Evolutionary conservation across 2,113 vertebrate genomes (phyloP), one percentile per base, ranked within the genome.

Genomic region (Bufo bufo): DNA sequence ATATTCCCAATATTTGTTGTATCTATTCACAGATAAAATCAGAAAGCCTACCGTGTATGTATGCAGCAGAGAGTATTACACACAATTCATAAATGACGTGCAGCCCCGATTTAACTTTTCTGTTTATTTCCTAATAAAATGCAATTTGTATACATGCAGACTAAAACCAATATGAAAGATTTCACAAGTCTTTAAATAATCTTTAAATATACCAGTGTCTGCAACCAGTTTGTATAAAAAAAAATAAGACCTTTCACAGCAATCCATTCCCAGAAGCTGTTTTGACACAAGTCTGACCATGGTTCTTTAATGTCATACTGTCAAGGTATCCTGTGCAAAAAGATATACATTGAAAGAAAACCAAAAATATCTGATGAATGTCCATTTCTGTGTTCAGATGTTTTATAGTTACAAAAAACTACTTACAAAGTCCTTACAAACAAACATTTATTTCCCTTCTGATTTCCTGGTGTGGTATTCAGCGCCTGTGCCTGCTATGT

Each of bases 121-220:
- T 93, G 94, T 95, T 96, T 96, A 96, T 95, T 96, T 95, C 92
- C 93, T 96, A 93, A 97, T 98, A 98, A 97, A 99, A 99, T 97
- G 97, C 94, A 94, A 93, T 95, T 93, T 91, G 95, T 94, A 96
- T 94, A 97, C 96, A 95, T 98, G 98, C 97, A 98, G 97, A 99
- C 97, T 97, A 96, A 97, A 98, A 97, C 97, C 97, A 98, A 97
- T 98, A 86, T 77, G 97, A 97, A 97, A 96, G 96, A 97, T 92
- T 94, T 93, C 95, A 96, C 94, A 94, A 96, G 94, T 87, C 86
- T 95, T 95, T 96, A 95, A 96, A 96, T 95, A 96, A 96, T 94
- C 92, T 94, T 95, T 94, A 96, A 96, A 96, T 96, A 93, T 94
- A 95, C 91, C 92, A 96, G 92, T 92, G 95, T 98, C 96, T 97